Base-by-base conservation (phyloP, 2,888 invertebrate genomes). In the Polylopha cassiicola region DNA sequence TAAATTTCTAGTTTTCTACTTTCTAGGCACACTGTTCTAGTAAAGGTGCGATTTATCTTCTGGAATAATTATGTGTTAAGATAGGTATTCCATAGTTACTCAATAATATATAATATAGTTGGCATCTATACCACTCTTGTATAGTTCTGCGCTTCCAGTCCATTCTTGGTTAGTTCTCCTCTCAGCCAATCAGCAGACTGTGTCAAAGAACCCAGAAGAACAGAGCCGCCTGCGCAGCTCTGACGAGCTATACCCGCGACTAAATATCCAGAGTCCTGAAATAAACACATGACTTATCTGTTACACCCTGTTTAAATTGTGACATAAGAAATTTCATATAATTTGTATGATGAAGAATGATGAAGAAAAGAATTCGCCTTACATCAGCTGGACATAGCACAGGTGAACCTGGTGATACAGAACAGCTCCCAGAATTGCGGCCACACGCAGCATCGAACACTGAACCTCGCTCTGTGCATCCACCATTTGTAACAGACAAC, bases 311-410 rank as follows among this genome's bases (percentile, higher is more conserved):
- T n/a, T n/a, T n/a, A n/a, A n/a, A n/a, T n/a, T n/a, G n/a, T n/a
- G n/a, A n/a, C n/a, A n/a, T n/a, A n/a, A n/a, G n/a, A n/a, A n/a
- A n/a, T n/a, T n/a, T n/a, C n/a, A n/a, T n/a, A n/a, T n/a, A n/a
- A n/a, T n/a, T n/a, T n/a, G n/a, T n/a, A n/a, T n/a, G n/a, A n/a
- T n/a, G n/a, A n/a, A n/a, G n/a, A n/a, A n/a, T n/a, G n/a, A n/a
- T n/a, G n/a, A n/a, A n/a, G n/a, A n/a, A n/a, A n/a, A n/a, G n/a
- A n/a, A n/a, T n/a, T n/a, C n/a, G n/a, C n/a, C 37, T 38, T 23
- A 38, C 37, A 9, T 38, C 37, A 15, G 37, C 13, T 2, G 24
- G 30, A 20, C 37, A 38, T n/a, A 38, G 24, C 9, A 38, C 37
- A 5, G 37, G 37, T 1, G 37, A 13, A 3, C 41, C 41, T 20